These are phyloP conservation scores for Heterotis niloticus DNA, from an alignment of 2,113 vertebrate genomes.

Conservation along the genomic window DNA sequence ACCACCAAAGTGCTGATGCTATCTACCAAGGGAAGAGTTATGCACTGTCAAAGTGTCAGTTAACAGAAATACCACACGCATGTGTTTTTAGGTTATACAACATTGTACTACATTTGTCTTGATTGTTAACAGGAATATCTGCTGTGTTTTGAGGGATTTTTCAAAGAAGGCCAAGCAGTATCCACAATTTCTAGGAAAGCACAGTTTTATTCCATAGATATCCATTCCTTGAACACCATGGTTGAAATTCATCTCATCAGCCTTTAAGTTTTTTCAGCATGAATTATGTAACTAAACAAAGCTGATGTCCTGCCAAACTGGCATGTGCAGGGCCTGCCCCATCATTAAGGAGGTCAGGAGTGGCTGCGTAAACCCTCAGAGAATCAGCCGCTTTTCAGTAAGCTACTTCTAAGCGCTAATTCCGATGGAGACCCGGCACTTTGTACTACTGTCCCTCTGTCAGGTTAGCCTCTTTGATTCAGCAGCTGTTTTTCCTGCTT, in stretches of 20 bases:
- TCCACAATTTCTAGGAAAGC: not conserved
- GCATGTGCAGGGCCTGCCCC: not conserved
- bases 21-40: constrained; percentile 65
- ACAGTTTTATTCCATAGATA: too few species aligned
- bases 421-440: not conserved
- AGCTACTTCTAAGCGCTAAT: constrained; percentile 3
- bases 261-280: too few species aligned
- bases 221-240: too few species aligned
- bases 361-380: not conserved
- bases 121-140: too few species aligned
- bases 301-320: too few species aligned
- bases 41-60: not conserved
- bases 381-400: not conserved
- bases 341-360: constrained; percentile 11
- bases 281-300: too few species aligned
- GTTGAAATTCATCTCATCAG: too few species aligned
- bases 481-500: too few species aligned
- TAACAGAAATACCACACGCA: too few species aligned
- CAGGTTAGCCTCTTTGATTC: not conserved
- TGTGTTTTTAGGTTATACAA: too few species aligned
- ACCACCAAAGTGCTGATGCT: constrained; percentile 98
- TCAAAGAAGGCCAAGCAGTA: not conserved
- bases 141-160: not conserved
- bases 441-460: not conserved
- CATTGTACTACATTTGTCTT: too few species aligned